Evolutionary conservation across 2,113 vertebrate genomes (phyloP).

Genomic region (Arothron firmamentum): DNA sequence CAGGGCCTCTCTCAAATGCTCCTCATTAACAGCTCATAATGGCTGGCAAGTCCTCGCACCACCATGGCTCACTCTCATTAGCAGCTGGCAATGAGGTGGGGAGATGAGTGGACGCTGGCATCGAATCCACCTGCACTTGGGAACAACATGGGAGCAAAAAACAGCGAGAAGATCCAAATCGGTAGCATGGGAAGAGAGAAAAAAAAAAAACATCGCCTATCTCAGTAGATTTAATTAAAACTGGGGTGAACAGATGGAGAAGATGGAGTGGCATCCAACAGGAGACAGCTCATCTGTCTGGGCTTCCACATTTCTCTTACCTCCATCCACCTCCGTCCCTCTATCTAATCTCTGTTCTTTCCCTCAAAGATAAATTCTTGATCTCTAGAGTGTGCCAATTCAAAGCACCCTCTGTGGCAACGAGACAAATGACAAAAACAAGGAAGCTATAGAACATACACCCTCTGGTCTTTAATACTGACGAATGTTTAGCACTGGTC

Average conservation of each 20-base stretch:
- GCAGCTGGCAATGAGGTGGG: slow-evolving; percentile 85
- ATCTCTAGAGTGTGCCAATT: slow-evolving; percentile 73
- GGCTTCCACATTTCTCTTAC: slow-evolving; percentile 68
- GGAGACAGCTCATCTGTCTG: slow-evolving; percentile 91
- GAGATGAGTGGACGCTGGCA: slow-evolving; percentile 90
- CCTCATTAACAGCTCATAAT: slow-evolving; percentile 94
- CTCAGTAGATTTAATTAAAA: slow-evolving; percentile 99
- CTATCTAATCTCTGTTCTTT: slow-evolving; percentile 20
- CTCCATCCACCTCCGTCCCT: slow-evolving; percentile 54
- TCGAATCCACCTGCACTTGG: slow-evolving; percentile 71
- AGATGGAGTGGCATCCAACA: slow-evolving; percentile 88
- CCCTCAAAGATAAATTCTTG: slow-evolving; percentile 82
- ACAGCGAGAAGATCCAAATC: slow-evolving; percentile 64
- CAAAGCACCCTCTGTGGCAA: slow-evolving; percentile 73
- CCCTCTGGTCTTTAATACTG: slow-evolving; percentile 16
- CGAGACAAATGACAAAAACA: slow-evolving; percentile 64
- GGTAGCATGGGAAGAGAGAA: slow-evolving; percentile 59
- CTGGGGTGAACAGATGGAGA: slow-evolving; percentile 92
- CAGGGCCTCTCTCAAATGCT: slow-evolving; percentile 79
- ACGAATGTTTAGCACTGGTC: slow-evolving; percentile 17
- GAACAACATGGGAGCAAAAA: slow-evolving; percentile 71
- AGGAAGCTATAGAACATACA: slow-evolving; percentile 55
- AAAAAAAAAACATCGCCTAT: slow-evolving; percentile 67
- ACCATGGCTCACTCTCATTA: slow-evolving; percentile 84
- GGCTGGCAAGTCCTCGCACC: slow-evolving; percentile 76